Evolutionary conservation across 2,888 invertebrate species (phyloP).

Genomic region (Gonocerus acuteangulatus): DNA sequence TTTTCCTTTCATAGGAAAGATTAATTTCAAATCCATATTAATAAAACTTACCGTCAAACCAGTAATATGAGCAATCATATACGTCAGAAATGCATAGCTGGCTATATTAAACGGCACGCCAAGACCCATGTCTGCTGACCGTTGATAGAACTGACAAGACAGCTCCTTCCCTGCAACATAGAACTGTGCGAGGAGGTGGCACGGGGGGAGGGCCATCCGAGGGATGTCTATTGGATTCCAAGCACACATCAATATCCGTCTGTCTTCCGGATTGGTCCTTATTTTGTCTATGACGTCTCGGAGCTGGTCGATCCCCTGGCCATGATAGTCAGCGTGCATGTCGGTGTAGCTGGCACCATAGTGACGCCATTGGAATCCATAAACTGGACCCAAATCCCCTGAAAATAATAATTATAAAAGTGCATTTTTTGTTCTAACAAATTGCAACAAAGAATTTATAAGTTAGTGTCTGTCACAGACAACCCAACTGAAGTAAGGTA

Average conservation of each 20-base stretch:
- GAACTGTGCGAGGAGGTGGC: conserved; percentile 92
- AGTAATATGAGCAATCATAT: conserved; percentile 95
- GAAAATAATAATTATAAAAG: too few species aligned
- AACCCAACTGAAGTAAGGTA: too few species aligned
- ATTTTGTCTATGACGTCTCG: conserved; percentile 70
- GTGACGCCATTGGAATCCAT: conserved; percentile 98
- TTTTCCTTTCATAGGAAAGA: too few species aligned
- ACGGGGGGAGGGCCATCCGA: conserved; percentile 93
- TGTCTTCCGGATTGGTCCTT: conserved; percentile 70
- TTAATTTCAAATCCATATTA: too few species aligned
- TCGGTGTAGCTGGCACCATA: conserved; percentile 84
- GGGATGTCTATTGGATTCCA: conserved; percentile 89
- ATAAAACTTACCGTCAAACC: conserved; percentile 65
- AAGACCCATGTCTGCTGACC: conserved; percentile 94
- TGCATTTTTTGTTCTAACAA: too few species aligned
- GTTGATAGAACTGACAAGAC: conserved; percentile 87
- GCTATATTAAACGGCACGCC: conserved; percentile 99
- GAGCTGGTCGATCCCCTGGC: conserved; percentile 85
- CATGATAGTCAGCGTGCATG: conserved; percentile 72
- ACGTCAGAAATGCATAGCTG: conserved; percentile 86
- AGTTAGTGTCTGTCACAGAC: too few species aligned
- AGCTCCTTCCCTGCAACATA: conserved; percentile 76
- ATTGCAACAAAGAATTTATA: too few species aligned
- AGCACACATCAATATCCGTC: conserved; percentile 85
- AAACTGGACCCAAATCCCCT: conserved; percentile 92